A percentile compares a stretch with the other conserved stretches of the same genome.
These are phyloP conservation scores for Nemapogon koenigi DNA, from an alignment of 2,888 invertebrate genomes.

Conservation along the genomic window DNA sequence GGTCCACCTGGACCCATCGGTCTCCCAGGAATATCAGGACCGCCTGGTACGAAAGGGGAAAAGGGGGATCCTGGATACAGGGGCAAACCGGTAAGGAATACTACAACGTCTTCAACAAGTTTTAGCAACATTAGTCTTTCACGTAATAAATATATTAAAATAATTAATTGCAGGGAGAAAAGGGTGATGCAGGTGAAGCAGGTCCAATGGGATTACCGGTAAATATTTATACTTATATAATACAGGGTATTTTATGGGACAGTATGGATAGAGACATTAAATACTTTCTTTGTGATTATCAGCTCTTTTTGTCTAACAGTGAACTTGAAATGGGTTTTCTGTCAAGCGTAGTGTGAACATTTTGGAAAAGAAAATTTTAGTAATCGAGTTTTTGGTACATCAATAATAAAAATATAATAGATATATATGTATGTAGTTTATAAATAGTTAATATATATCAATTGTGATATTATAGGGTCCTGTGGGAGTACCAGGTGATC, in stretches of 20 bases:
- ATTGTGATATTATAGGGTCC: slow-evolving; percentile 70
- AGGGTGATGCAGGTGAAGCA: slow-evolving; percentile 82
- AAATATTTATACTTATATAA: slow-evolving; percentile 65
- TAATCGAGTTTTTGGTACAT: too few species aligned
- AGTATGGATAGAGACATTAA: too few species aligned
- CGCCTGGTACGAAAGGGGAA: slow-evolving; percentile 85
- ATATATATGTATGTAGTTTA: background rate
- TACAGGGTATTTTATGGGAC: too few species aligned
- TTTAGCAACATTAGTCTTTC: background rate
- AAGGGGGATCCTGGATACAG: slow-evolving; percentile 82
- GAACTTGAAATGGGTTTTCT: too few species aligned
- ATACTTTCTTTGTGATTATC: too few species aligned
- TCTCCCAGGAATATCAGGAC: slow-evolving; percentile 77
- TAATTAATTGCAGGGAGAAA: slow-evolving; percentile 70
- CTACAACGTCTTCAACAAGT: background rate
- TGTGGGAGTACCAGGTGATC: slow-evolving; percentile 80
- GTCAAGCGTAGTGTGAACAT: too few species aligned
- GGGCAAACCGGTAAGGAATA: slow-evolving; percentile 76
- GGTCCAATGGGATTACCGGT: slow-evolving; percentile 97
- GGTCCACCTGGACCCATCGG: slow-evolving; percentile 81
- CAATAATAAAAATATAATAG: too few species aligned
- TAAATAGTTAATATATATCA: background rate
- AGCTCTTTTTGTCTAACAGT: too few species aligned
- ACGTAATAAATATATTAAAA: background rate
- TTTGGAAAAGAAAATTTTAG: too few species aligned